A percentile compares a stretch with the other conserved stretches of the same genome.
These are phyloP conservation scores for human (Homo sapiens) DNA, from an alignment of 2,113 vertebrate genomes.

Conservation along the genomic window DNA sequence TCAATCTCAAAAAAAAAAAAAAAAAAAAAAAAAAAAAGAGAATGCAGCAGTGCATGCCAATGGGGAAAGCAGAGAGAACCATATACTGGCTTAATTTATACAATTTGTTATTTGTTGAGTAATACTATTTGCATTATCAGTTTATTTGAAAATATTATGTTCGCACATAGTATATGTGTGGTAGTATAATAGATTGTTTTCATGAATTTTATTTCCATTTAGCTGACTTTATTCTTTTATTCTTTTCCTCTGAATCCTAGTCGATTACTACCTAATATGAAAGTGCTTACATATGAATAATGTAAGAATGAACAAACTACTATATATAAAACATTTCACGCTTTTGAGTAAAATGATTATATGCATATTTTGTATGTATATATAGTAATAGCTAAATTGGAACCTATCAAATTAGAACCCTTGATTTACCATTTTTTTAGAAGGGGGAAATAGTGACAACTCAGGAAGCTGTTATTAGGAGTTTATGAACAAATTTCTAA, in stretches of 20 bases:
- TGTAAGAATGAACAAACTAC: background rate
- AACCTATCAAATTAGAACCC: background rate
- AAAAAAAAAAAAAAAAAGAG: too few species aligned
- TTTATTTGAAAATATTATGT: background rate
- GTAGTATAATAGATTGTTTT: background rate
- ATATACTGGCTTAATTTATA: background rate
- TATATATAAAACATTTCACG: background rate
- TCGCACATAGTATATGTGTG: background rate
- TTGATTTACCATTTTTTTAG: conserved; percentile 4
- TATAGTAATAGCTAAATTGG: background rate
- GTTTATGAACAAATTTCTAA: conserved; percentile 18
- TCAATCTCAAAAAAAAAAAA: too few species aligned
- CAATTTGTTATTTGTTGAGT: background rate
- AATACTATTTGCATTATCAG: background rate
- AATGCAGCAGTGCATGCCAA: background rate
- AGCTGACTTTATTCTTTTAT: background rate
- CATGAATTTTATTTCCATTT: background rate
- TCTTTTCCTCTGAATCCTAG: background rate
- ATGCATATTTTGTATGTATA: background rate
- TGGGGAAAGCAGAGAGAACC: background rate
- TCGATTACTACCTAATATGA: background rate
- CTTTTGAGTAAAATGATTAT: conserved; percentile 3
- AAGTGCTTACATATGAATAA: background rate
- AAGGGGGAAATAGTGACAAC: background rate
- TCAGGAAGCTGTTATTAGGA: background rate